Evolutionary conservation across 2,113 vertebrate genomes (phyloP).

Genomic region (Ammospiza caudacuta): DNA sequence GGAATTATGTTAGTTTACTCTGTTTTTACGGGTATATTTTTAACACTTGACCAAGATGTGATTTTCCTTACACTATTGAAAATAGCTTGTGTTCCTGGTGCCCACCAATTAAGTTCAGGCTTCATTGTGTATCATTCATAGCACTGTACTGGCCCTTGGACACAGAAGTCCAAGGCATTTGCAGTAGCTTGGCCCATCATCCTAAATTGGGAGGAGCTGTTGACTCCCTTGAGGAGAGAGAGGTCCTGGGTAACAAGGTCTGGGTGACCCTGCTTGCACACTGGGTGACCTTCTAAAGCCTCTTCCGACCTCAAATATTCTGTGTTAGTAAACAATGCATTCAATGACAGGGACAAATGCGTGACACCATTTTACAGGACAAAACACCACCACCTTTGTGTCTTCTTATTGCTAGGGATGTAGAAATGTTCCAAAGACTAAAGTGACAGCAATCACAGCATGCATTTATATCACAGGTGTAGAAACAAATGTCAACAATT

Average conservation of each 20-base stretch:
- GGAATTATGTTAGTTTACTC: background rate
- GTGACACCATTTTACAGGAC: background rate
- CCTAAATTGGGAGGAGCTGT: background rate
- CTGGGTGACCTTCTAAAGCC: background rate
- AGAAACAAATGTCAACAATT: background rate
- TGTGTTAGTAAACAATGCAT: background rate
- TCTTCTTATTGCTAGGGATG: background rate
- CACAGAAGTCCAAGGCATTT: background rate
- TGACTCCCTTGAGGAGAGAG: too few species aligned
- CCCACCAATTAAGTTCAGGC: background rate
- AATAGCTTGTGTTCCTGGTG: background rate
- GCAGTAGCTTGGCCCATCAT: background rate
- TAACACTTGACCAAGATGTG: background rate
- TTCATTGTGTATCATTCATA: background rate
- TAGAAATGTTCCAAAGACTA: background rate
- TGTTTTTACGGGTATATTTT: background rate
- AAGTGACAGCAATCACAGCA: background rate
- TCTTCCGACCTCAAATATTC: background rate
- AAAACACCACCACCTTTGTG: background rate
- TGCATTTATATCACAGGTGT: background rate
- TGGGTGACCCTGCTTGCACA: background rate
- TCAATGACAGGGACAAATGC: fast-evolving
- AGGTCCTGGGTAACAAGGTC: background rate
- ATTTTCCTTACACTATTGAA: background rate
- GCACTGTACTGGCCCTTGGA: background rate